These are phyloP conservation scores for Buceros bicornis DNA, from an alignment of 2,797 vertebrate genomes.

Conservation along the genomic window DNA sequence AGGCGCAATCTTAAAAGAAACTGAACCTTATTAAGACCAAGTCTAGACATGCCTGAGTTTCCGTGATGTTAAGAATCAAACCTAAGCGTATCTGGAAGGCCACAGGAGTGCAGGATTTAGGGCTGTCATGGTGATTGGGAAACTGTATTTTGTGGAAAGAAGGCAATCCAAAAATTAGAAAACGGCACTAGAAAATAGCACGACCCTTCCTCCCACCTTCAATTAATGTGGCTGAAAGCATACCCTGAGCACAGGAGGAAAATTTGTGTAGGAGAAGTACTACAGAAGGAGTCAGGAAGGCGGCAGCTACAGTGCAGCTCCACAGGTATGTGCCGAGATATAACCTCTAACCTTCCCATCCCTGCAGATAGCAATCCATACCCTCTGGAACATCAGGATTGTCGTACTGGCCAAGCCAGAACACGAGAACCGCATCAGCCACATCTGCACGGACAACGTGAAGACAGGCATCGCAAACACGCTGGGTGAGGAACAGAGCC, in stretches of 20 bases:
- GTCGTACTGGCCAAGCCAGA: constrained; percentile 94
- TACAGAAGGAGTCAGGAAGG: background rate
- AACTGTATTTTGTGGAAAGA: background rate
- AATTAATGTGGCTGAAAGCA: no score
- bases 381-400: constrained; percentile 96
- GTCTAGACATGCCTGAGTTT: background rate
- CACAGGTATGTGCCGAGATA: background rate
- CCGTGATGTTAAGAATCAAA: background rate
- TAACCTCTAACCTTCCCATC: background rate
- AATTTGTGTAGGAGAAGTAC: background rate
- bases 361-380: constrained; percentile 91
- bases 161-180: background rate
- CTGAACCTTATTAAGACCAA: background rate
- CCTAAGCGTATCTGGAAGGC: background rate
- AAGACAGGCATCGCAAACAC: constrained; percentile 98
- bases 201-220: background rate
- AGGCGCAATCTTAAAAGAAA: background rate
- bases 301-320: background rate
- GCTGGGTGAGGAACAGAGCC: constrained; percentile 83
- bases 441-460: constrained; percentile 92
- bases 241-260: background rate
- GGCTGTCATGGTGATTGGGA: background rate
- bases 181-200: background rate
- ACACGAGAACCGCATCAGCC: constrained; percentile 97
- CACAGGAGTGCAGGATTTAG: background rate